phyloP scores from a whole-genome alignment of 1,140 invertebrate species.

The Musca domestica region DNA sequence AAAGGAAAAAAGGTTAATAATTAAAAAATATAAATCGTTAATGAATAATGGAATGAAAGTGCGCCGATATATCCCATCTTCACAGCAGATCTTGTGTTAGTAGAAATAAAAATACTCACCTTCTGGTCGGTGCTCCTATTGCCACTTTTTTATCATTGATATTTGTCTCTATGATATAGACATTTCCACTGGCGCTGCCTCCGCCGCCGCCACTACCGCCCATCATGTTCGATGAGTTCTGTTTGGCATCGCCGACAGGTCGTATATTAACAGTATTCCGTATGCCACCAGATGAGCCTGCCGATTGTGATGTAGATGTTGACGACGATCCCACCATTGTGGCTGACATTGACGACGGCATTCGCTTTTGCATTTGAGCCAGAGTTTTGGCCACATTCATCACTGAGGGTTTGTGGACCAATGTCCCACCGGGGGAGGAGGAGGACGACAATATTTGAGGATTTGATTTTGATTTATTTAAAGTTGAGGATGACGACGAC shows the following conservation, averaged over 20 bases:
- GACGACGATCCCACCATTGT: neutral
- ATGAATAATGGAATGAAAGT: neutral
- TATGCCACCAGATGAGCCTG: neutral
- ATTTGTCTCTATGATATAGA: conserved; percentile 16
- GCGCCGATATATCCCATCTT: no score
- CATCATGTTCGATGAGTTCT: neutral
- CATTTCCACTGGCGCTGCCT: neutral
- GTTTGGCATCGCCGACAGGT: neutral
- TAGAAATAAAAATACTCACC: conserved; percentile 2
- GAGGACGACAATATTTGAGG: neutral
- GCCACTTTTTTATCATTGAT: conserved; percentile 20
- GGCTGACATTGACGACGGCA: neutral
- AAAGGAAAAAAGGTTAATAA: neutral
- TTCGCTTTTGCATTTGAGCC: conserved; percentile 14
- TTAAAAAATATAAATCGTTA: neutral
- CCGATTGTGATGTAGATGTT: neutral
- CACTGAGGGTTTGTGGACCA: neutral
- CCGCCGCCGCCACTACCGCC: no score
- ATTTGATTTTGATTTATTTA: neutral
- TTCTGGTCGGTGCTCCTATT: conserved; percentile 19
- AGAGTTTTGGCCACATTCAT: conserved; percentile 4
- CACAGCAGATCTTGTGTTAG: no score
- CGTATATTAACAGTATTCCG: conserved; percentile 9
- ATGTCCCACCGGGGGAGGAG: neutral
- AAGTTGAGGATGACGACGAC: no score